Conservation (phyloP, 2,113 vertebrate species). For the Elephas maximus region DNA sequence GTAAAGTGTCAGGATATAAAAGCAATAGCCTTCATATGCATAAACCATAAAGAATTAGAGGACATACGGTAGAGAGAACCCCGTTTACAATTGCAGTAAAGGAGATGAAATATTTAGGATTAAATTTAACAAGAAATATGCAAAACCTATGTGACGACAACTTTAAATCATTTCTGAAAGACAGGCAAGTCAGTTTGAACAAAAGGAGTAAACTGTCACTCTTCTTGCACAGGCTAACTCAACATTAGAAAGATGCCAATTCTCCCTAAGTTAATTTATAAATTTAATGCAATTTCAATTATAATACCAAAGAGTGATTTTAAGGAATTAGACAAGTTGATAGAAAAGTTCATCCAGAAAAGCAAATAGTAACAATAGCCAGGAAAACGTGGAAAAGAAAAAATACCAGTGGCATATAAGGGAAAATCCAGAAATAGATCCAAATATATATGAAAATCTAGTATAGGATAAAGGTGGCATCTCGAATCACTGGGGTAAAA, state of each 20-base stretch:
- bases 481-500: background rate
- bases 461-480: background rate
- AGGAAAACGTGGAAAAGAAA: background rate
- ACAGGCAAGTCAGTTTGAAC: background rate
- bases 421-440: background rate
- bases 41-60: background rate
- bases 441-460: background rate
- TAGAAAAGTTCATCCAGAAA: background rate
- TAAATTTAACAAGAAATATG: conserved; percentile 11
- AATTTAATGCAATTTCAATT: background rate
- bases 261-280: background rate
- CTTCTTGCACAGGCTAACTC: background rate
- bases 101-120: background rate
- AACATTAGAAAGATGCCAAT: background rate
- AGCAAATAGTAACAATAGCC: background rate
- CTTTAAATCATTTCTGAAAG: conserved; percentile 17
- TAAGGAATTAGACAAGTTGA: background rate
- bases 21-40: background rate
- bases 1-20: background rate
- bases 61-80: background rate
- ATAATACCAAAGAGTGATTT: background rate
- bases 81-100: background rate
- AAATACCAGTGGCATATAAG: background rate
- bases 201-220: background rate
- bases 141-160: background rate